phyloP scores from a whole-genome alignment of 2,113 vertebrate species.

The Psittacara wagleri region DNA sequence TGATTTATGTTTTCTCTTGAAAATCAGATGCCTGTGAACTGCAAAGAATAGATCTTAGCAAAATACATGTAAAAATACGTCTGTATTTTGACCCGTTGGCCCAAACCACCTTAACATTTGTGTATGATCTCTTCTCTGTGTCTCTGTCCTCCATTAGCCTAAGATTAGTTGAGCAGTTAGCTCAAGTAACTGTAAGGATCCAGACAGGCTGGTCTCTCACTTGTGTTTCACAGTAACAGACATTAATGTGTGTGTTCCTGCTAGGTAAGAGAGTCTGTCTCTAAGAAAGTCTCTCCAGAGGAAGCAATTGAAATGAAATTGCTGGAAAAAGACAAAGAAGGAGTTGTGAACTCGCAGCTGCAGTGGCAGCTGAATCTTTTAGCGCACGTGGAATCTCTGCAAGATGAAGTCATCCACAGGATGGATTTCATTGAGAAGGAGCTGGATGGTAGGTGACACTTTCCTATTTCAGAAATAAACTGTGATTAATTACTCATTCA shows the following conservation, averaged over 20 bases:
- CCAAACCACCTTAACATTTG: not conserved
- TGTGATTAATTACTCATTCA: not conserved
- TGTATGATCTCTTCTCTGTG: not conserved
- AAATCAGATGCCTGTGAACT: not conserved
- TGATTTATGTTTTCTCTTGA: not conserved
- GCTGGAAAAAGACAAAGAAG: constrained; percentile 75
- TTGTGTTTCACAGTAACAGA: not conserved
- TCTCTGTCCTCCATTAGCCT: rapidly evolving
- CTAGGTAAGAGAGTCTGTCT: constrained; percentile 71
- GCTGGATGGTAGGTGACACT: constrained; percentile 84
- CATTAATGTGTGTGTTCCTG: not conserved
- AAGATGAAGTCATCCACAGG: constrained; percentile 90
- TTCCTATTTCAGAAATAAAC: not conserved
- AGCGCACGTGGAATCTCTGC: constrained; percentile 89
- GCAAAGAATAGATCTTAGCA: not conserved
- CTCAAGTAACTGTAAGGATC: not conserved
- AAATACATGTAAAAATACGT: not conserved
- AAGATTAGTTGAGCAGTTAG: rapidly evolving
- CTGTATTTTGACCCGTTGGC: not conserved
- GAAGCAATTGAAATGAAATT: constrained; percentile 71
- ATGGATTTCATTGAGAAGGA: constrained; percentile 98
- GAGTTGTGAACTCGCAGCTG: constrained; percentile 78
- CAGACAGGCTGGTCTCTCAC: not conserved
- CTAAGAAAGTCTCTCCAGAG: constrained; percentile 72
- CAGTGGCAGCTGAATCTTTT: constrained; percentile 95